A percentile compares a stretch with the other conserved stretches of the same genome.
Conservation (phyloP, 2,888 invertebrate genomes). For the Malacosoma neustria region DNA sequence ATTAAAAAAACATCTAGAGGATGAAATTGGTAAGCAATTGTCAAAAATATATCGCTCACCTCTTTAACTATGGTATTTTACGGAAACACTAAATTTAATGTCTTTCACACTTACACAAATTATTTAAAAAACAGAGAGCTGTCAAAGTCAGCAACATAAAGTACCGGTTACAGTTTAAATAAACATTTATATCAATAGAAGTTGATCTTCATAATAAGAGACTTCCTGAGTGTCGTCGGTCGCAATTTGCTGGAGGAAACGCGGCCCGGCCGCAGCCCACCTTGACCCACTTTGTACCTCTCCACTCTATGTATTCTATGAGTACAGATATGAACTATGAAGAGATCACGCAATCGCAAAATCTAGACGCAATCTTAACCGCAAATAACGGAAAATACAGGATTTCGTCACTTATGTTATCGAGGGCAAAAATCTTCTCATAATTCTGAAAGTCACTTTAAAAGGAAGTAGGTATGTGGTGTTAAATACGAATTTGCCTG, state of each 20-base stretch:
- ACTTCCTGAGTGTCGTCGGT: slow-evolving; percentile 45
- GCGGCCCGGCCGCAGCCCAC: slow-evolving; percentile 42
- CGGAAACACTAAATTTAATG: no score
- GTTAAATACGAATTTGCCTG: no score
- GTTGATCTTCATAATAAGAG: slow-evolving; percentile 42
- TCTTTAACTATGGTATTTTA: no score
- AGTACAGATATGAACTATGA: slow-evolving; percentile 20
- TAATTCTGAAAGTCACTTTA: no score
- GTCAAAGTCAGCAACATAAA: not conserved
- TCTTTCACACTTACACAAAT: no score
- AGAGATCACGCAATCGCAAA: slow-evolving; percentile 33
- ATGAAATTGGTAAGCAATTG: no score
- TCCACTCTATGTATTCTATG: slow-evolving; percentile 18
- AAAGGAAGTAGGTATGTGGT: no score
- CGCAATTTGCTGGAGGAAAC: slow-evolving; percentile 48
- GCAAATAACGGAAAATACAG: no score
- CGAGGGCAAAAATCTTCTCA: no score
- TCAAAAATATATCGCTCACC: no score
- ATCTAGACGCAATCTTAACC: slow-evolving; percentile 29
- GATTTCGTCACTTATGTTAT: no score
- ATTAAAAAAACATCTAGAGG: no score
- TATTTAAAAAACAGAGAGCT: not conserved
- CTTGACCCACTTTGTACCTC: slow-evolving; percentile 58
- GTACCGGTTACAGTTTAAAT: slow-evolving; percentile 1
- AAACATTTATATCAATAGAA: slow-evolving; percentile 28